Evolutionary conservation across 2,888 invertebrate species (phyloP).

Genomic region (Cenopis cana): DNA sequence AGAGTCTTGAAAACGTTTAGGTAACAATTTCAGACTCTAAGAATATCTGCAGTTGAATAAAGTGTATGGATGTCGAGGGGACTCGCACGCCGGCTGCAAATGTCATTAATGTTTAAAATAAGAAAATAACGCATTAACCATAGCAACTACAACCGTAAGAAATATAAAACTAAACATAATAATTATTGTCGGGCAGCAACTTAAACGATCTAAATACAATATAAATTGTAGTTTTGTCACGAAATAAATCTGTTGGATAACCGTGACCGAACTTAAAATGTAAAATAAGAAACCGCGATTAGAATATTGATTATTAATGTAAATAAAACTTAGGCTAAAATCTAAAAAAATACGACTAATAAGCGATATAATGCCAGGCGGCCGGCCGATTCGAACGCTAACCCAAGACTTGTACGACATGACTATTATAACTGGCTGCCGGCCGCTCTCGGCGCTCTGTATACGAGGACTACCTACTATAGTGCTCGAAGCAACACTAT

Average conservation of each 20-base stretch:
- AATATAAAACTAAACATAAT: conserved; percentile 62
- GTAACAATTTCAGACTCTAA: conserved; percentile 30
- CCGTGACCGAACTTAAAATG: conserved; percentile 45
- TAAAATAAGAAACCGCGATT: conserved; percentile 56
- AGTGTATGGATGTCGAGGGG: conserved; percentile 53
- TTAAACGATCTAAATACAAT: conserved; percentile 61
- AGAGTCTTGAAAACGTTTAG: conserved; percentile 30
- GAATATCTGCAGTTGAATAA: not conserved
- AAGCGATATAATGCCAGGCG: conserved; percentile 49
- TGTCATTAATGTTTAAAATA: conserved; percentile 57
- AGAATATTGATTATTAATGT: conserved; percentile 64
- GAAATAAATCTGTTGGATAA: conserved; percentile 55
- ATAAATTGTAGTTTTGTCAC: conserved; percentile 68
- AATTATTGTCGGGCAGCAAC: conserved; percentile 78
- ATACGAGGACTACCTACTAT: not conserved
- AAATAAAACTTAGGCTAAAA: conserved; percentile 60
- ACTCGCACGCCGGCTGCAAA: conserved; percentile 51
- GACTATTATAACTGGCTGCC: conserved; percentile 62
- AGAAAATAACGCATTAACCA: conserved; percentile 48
- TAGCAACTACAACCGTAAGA: conserved; percentile 59
- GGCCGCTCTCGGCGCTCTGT: conserved; percentile 22
- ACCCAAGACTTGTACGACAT: conserved; percentile 68
- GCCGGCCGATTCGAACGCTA: conserved; percentile 52
- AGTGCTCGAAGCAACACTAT: conserved; percentile 2
- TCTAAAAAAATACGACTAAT: conserved; percentile 58